Evolutionary conservation across 2,888 invertebrate species (phyloP).

Genomic region (Aphidius colemani): DNA sequence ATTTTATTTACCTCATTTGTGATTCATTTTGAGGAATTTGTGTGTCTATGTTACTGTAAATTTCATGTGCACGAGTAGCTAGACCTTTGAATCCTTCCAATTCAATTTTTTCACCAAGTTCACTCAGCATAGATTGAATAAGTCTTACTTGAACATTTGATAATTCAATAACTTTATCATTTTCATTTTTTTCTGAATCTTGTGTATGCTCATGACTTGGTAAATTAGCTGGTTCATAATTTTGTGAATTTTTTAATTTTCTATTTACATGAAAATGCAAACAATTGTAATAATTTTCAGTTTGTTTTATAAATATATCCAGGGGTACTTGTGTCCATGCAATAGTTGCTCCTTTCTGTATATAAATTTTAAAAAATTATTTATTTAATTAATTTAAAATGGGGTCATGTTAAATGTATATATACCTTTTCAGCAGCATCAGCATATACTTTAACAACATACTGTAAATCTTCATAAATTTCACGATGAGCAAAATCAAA

Average conservation of each 20-base stretch:
- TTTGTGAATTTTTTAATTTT: constrained; percentile 39
- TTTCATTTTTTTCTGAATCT: constrained; percentile 36
- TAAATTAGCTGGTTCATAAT: constrained; percentile 32
- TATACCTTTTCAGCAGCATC: constrained; percentile 48
- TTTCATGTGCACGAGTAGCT: constrained; percentile 35
- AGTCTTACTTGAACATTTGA: constrained; percentile 40
- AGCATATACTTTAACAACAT: constrained; percentile 44
- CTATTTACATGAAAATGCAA: constrained; percentile 46
- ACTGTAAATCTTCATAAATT: constrained; percentile 40
- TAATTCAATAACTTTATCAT: constrained; percentile 43
- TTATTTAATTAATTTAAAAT: not conserved
- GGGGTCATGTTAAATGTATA: not conserved
- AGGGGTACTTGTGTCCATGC: constrained; percentile 54
- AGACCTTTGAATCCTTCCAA: constrained; percentile 34
- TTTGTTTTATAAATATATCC: constrained; percentile 49
- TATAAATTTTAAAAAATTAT: constrained; percentile 1
- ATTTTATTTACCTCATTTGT: constrained; percentile 38
- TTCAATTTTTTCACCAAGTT: constrained; percentile 40
- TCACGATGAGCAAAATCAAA: constrained; percentile 40
- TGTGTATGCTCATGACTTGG: constrained; percentile 39
- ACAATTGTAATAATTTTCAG: constrained; percentile 50
- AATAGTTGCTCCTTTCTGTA: constrained; percentile 46
- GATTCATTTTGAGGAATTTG: constrained; percentile 40
- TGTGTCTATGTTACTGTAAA: constrained; percentile 39
- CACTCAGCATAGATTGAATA: constrained; percentile 37